phyloP scores from a whole-genome alignment of 2,113 vertebrate genomes.

The Rhinoderma darwinii region DNA sequence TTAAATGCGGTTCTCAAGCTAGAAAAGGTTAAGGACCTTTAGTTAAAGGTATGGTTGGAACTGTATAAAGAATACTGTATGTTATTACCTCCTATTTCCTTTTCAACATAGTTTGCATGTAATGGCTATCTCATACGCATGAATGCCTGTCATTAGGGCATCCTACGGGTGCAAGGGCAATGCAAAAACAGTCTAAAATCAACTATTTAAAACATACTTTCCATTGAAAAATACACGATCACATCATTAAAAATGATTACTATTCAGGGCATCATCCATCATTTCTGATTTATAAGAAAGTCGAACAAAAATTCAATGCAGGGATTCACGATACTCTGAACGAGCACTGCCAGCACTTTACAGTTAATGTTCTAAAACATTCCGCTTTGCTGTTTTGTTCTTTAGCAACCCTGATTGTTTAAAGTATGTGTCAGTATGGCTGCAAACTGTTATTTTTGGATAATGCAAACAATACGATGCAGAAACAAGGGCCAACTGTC shows the following conservation, averaged over 20 bases:
- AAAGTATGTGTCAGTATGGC: constrained; percentile 59
- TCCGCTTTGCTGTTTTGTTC: constrained; percentile 62
- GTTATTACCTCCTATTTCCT: neutral
- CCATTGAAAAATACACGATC: constrained; percentile 4
- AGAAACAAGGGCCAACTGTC: constrained; percentile 66
- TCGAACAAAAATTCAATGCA: constrained; percentile 19
- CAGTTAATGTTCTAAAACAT: constrained; percentile 43
- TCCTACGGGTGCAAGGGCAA: neutral
- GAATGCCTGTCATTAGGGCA: neutral
- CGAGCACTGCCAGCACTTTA: neutral
- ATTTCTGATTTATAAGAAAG: constrained; percentile 45
- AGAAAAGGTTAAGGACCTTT: too few species aligned
- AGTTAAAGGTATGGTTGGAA: too few species aligned
- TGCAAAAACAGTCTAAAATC: neutral
- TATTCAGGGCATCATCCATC: constrained; percentile 11
- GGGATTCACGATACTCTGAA: constrained; percentile 13
- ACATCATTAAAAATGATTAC: constrained; percentile 28
- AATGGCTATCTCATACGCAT: neutral
- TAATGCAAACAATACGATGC: constrained; percentile 59
- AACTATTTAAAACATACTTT: constrained; percentile 28
- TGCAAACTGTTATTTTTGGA: constrained; percentile 68
- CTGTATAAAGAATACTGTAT: neutral
- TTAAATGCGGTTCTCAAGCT: neutral
- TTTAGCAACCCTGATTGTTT: constrained; percentile 62
- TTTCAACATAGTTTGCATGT: neutral